A percentile compares a stretch with the other conserved stretches of the same genome.
Conservation (phyloP, 2,888 invertebrate species). For the Heteropelma amictum region DNA sequence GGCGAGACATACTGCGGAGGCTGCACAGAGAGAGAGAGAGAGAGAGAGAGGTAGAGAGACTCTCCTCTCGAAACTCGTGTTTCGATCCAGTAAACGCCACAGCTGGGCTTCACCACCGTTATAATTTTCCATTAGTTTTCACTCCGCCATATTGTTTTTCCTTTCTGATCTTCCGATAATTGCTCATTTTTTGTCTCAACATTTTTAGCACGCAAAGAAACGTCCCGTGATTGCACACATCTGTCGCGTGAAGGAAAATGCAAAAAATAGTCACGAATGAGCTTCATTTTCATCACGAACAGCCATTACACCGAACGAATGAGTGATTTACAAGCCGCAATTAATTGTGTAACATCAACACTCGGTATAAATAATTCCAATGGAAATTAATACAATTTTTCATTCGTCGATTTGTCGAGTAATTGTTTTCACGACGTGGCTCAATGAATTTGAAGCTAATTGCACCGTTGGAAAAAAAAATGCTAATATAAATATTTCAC, state of each 20-base stretch:
- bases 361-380: too few relatives aligned
- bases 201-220: neutral
- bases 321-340: too few relatives aligned
- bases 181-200: neutral
- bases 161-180: neutral
- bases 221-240: neutral
- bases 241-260: too few relatives aligned
- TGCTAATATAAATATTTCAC: neutral
- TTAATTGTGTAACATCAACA: too few relatives aligned
- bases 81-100: slow-evolving; percentile 14
- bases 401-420: neutral
- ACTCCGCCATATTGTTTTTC: neutral
- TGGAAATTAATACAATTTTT: neutral
- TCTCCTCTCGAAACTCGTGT: slow-evolving; percentile 5
- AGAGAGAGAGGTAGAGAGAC: too few relatives aligned
- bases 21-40: too few relatives aligned
- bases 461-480: slow-evolving; percentile 6
- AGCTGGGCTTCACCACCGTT: slow-evolving; percentile 1
- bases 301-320: too few relatives aligned
- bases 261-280: too few relatives aligned
- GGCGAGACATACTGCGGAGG: slow-evolving; percentile 40
- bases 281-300: too few relatives aligned
- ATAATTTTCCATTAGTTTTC: neutral
- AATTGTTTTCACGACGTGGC: neutral
- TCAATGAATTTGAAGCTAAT: neutral